Evolutionary conservation across 1,140 invertebrate genomes (phyloP).

Genomic region (Elymnias hypermnestra): DNA sequence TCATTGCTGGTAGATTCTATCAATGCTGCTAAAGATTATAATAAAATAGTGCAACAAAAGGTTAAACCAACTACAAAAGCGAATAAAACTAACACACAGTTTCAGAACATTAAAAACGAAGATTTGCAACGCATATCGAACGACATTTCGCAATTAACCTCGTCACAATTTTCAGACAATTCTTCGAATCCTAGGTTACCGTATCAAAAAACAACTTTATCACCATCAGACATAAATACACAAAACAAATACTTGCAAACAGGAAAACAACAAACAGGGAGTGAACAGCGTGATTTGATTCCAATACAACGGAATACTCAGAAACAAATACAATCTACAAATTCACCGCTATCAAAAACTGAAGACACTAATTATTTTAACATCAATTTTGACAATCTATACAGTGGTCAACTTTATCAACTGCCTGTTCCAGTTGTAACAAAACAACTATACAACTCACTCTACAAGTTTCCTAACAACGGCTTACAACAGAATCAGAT

Average conservation of each 20-base stretch:
- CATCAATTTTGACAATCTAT: slow-evolving; percentile 37
- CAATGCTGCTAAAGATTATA: slow-evolving; percentile 58
- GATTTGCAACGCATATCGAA: slow-evolving; percentile 44
- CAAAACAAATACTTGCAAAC: slow-evolving; percentile 1
- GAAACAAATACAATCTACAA: slow-evolving; percentile 16
- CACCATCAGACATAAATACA: background rate
- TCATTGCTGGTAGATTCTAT: slow-evolving; percentile 61
- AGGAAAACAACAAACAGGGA: slow-evolving; percentile 9
- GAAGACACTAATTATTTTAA: slow-evolving; percentile 13
- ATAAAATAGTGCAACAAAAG: slow-evolving; percentile 45
- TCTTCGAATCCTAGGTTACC: slow-evolving; percentile 5
- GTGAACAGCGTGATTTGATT: slow-evolving; percentile 14
- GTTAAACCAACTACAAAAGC: slow-evolving; percentile 23
- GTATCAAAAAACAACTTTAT: background rate
- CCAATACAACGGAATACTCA: background rate
- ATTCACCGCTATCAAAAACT: slow-evolving; percentile 12
- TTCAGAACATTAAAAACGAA: slow-evolving; percentile 31
- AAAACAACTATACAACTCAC: slow-evolving; percentile 51
- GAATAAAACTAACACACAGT: slow-evolving; percentile 21
- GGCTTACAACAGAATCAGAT: background rate
- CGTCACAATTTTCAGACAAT: slow-evolving; percentile 46
- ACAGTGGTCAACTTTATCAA: slow-evolving; percentile 64
- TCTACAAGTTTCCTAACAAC: slow-evolving; percentile 18
- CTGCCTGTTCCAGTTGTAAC: slow-evolving; percentile 57
- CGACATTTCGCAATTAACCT: slow-evolving; percentile 52